Base-by-base conservation (phyloP, 2,888 invertebrate genomes). In the Lasioglossum oenotherae region DNA sequence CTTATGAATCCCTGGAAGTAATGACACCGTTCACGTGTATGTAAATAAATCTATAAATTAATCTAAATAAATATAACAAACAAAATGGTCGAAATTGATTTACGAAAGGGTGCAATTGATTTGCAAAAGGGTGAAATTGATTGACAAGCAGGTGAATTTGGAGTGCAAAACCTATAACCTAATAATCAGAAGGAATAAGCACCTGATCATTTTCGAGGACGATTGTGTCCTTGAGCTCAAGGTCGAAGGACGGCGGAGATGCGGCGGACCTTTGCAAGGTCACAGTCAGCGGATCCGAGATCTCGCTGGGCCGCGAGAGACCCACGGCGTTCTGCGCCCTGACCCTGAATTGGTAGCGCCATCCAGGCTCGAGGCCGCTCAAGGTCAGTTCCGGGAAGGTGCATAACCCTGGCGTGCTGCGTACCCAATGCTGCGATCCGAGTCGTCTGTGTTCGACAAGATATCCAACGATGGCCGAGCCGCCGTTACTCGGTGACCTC, bases 301-400 rank as follows among this genome's bases (percentile, higher is more conserved):
- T 96, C 92, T 98, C 98, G 93, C 99, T 98, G 79, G 98, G 97
- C 87, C 97, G 97, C 1, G 98, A 98, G 86, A 97, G 96, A 2
- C 99, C 99, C 46, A 98, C 97, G 57, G 97, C 97, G 95, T 99
- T 99, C 94, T 99, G 97, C 0, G 99, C 99, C 82, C 98, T 97
- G 27, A 99, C 98, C 83, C 99, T 97, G 96, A 99, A 99, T 95
- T 98, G 98, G 95, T 98, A 98, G 77, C 98, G 96, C 96, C 98
- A 98, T 80, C 98, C 98, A 0, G 98, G 98, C 93, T 98, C 98
- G 60, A 98, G 96, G 35, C 98, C 98, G 89, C 97, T 97, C 67
- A 98, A 96, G 73, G 98, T 97, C 53, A 98, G 96, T 95, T 98
- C 98, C 44, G 97, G 97, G 64, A 96, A 96, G 53, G 96, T 95